Evolutionary conservation across 2,113 vertebrate genomes (phyloP).

Genomic region (Rhombomys opimus): DNA sequence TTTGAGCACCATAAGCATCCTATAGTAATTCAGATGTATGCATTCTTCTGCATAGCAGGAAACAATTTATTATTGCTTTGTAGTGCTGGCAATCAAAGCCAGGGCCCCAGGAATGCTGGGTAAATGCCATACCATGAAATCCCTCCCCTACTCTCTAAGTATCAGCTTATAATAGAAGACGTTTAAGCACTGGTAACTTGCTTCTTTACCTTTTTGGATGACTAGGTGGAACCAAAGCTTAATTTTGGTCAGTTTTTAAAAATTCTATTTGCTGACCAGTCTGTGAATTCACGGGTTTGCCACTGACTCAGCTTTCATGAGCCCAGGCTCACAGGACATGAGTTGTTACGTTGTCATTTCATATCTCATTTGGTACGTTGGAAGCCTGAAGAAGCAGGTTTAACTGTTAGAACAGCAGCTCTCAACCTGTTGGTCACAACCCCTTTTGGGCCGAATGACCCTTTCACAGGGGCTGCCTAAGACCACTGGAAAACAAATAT

Average conservation of each 20-base stretch:
- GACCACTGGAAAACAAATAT: background rate
- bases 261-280: background rate
- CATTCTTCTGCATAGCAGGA: conserved; percentile 14
- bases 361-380: background rate
- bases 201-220: background rate
- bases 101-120: background rate
- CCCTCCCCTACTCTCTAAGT: background rate
- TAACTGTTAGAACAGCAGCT: background rate
- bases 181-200: background rate
- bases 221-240: conserved; percentile 16
- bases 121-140: background rate
- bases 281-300: background rate
- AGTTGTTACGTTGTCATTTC: background rate
- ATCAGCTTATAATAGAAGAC: background rate
- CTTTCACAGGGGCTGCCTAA: background rate
- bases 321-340: background rate
- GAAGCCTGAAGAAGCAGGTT: background rate
- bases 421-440: background rate
- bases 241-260: background rate
- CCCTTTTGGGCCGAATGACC: background rate
- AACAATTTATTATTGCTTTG: background rate
- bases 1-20: background rate
- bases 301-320: background rate
- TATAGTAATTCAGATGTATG: conserved; percentile 20
- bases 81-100: background rate